Evolutionary conservation across 2,113 vertebrate species (phyloP), one percentile per base, ranked within the genome.

Genomic region (Myxocyprinus asiaticus): DNA sequence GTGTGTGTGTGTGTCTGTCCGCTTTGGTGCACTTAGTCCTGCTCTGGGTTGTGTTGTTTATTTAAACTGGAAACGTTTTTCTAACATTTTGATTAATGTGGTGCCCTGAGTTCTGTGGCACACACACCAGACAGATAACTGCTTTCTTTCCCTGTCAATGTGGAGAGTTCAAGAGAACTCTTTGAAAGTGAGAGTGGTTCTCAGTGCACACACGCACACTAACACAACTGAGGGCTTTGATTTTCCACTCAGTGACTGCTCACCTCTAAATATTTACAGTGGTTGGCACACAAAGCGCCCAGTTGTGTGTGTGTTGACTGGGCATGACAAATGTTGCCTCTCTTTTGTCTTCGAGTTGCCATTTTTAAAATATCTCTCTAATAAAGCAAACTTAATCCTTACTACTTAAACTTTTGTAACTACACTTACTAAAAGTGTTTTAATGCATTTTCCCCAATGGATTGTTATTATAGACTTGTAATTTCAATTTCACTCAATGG

Each of bases 211-310:
- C 79, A 69, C 71, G 45, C 47, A 68, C 72, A 55, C 78, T n/a
- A 55, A 66, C 53, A 53, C n/a, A 17, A 51, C 58, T 17, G 47
- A 77, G 45, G 45, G 67, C 73, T 80, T 84, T 86, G 77, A 84
- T 84, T 86, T 86, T 84, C 85, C 82, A 82, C 70, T 86, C 75
- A 75, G 76, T 86, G 85, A 78, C 80, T 82, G 78, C 80, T 78
- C 82, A 84, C 85, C 85, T 77, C 75, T 82, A 84, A 86, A 82
- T 82, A 86, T 84, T 84, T 86, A 78, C 82, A 80, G 82, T 80
- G 67, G 77, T 82, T 86, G 80, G 84, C 79, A 83, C 66, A 81
- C 11, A 8, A 68, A 74, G 66, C 71, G 72, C 15, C 61, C 67
- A 69, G 76, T 77, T 84, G 45, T 77, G 67, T 69, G 56, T 75